Evolutionary conservation across 2,797 vertebrate species (phyloP), one percentile per base, ranked within the genome.

Genomic region (Sebastiscus albofasciatus): DNA sequence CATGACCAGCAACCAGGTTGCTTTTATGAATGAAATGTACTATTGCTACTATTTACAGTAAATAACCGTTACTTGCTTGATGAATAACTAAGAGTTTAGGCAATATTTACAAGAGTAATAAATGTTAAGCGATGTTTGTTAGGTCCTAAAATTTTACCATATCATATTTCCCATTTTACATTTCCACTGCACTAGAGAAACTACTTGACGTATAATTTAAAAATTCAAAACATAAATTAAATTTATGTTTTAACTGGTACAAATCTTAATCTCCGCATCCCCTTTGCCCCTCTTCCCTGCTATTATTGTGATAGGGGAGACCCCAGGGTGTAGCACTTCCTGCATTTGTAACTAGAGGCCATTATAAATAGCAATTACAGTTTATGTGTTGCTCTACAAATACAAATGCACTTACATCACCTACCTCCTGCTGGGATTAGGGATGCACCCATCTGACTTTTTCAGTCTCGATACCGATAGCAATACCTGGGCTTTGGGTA

Each of bases 11-110:
- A 39, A 39, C 36, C 36, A 39, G 12, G 33, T 33, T 39, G n/a
- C 18, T 56, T 67, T 77, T 72, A 11, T 59, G 11, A 54, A 31
- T 46, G 12, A 78, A 72, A 81, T 78, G 34, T 46, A 20, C 46
- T 49, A 49, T 20, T 49, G 39, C 39, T 6, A 20, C 9, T 8
- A 5, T 20, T 22, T 26, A 26, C n/a, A 55, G 6, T 59, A 59
- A 77, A 72, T 42, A 54, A 18, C 4, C 1, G 14, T 66, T 49
- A 22, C n/a, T 18, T 36, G 9, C 24, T 55, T 72, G 52, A 56
- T 61, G 27, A 52, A 27, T 27, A 27, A 27, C 36, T 29, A 49
- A 13, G 65, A 42, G 39, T 42, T 16, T n/a, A 31, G 6, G 20
- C n/a, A 68, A 55, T 69, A 8, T 55, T 72, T 65, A 42, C 22